Conservation (phyloP, 2,113 vertebrate genomes). For the Microtus pennsylvanicus region DNA sequence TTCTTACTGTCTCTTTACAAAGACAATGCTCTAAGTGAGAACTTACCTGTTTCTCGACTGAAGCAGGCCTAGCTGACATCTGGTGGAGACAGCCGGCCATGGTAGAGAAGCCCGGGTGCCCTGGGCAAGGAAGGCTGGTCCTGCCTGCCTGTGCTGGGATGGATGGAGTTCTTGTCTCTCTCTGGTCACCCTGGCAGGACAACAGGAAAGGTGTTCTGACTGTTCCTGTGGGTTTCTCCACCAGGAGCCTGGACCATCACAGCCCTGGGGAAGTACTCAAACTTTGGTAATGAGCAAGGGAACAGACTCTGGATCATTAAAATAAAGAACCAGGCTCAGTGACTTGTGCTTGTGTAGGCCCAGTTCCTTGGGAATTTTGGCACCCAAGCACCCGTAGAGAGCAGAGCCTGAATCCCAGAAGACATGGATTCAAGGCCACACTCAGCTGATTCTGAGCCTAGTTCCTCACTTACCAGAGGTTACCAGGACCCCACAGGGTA, state of each 20-base stretch:
- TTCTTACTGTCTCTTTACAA: slow-evolving; percentile 39
- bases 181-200: neutral
- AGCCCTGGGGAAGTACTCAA: neutral
- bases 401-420: neutral
- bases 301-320: neutral
- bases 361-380: neutral
- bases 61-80: neutral
- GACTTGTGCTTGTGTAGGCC: neutral
- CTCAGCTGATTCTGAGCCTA: neutral
- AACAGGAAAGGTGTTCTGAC: neutral
- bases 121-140: neutral
- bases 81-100: neutral
- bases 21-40: slow-evolving; percentile 17
- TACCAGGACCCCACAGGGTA: neutral
- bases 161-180: neutral
- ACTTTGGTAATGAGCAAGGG: neutral
- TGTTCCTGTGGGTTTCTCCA: neutral
- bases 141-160: neutral
- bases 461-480: neutral
- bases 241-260: neutral
- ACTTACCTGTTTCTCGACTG: neutral
- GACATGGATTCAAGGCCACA: neutral
- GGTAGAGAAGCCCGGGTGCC: neutral
- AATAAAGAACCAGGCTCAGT: neutral
- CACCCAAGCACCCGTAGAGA: neutral